Conservation (phyloP, 2,888 invertebrate species). For the Myopa tessellatipennis region DNA sequence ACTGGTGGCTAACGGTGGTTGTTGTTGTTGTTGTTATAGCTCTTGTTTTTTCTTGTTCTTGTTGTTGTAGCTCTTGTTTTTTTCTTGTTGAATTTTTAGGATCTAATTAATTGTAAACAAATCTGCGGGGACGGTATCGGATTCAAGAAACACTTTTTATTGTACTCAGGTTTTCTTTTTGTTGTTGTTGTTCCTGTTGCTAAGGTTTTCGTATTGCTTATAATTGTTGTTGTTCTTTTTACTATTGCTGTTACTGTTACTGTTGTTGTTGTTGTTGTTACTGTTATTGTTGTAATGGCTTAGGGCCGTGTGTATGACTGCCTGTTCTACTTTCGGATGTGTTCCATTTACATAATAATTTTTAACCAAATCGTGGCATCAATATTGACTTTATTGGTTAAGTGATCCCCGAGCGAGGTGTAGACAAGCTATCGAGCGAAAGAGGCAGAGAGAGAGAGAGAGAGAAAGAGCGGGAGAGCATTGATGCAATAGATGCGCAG, state of each 20-base stretch:
- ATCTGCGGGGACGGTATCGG: background rate
- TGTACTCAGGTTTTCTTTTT: background rate
- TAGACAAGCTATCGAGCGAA: too few relatives aligned
- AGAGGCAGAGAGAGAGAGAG: too few relatives aligned
- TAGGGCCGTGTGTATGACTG: background rate
- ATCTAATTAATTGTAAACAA: conserved; percentile 27
- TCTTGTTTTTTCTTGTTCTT: background rate
- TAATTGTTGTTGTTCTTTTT: conserved; percentile 9
- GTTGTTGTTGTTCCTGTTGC: background rate
- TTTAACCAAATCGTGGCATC: too few relatives aligned
- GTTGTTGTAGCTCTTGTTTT: background rate
- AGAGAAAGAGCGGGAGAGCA: too few relatives aligned
- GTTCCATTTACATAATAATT: too few relatives aligned
- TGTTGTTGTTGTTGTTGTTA: background rate
- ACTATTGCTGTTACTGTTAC: background rate
- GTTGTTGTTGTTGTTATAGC: background rate
- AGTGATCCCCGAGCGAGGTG: too few relatives aligned
- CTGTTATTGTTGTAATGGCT: background rate
- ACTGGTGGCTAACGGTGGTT: conserved; percentile 16
- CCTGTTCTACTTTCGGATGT: too few relatives aligned
- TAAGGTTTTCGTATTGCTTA: background rate
- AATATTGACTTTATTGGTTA: too few relatives aligned
- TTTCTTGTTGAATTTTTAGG: background rate
- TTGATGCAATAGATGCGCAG: too few relatives aligned
- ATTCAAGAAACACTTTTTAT: background rate